A percentile compares a stretch with the other conserved stretches of the same genome.
These are phyloP conservation scores for Oreotragus oreotragus DNA, from an alignment of 2,113 vertebrate species.

Conservation along the genomic window DNA sequence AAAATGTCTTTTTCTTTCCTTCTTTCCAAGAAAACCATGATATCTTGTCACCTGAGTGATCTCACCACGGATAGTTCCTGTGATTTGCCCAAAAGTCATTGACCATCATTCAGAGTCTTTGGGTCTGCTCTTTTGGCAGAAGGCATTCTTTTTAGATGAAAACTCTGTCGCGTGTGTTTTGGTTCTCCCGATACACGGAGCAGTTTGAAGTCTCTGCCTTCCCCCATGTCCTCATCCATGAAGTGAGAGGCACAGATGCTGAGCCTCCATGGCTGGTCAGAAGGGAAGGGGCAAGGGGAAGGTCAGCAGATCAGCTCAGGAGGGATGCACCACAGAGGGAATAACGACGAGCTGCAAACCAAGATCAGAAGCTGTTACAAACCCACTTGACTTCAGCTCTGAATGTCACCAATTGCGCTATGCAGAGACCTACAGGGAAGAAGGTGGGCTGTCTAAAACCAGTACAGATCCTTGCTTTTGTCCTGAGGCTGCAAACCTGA, in stretches of 20 bases:
- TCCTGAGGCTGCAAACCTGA: constrained; percentile 97
- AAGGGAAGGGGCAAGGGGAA: constrained; percentile 69
- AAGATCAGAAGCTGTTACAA: constrained; percentile 96
- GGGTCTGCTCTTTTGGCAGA: constrained; percentile 58
- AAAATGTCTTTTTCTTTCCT: constrained; percentile 39
- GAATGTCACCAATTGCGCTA: constrained; percentile 76
- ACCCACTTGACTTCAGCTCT: constrained; percentile 81
- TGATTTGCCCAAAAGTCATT: constrained; percentile 47
- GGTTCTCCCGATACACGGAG: constrained; percentile 56
- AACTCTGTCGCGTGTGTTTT: constrained; percentile 38
- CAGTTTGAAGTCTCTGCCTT: constrained; percentile 77
- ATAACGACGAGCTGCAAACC: constrained; percentile 94
- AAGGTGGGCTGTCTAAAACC: constrained; percentile 89
- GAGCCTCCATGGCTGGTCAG: constrained; percentile 59
- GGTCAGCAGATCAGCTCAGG: constrained; percentile 89
- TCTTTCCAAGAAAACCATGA: constrained; percentile 44
- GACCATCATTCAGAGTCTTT: constrained; percentile 68
- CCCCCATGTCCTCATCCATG: constrained; percentile 54
- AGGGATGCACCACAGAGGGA: constrained; percentile 90
- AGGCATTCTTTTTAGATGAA: constrained; percentile 23
- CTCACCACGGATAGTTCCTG: constrained; percentile 50
- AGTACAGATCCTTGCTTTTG: constrained; percentile 98
- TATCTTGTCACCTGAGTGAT: constrained; percentile 55
- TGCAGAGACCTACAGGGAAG: constrained; percentile 83
- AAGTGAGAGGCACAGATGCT: constrained; percentile 62